These are phyloP conservation scores for Trachymyrmex cornetzi DNA, from an alignment of 1,140 invertebrate species.

Conservation along the genomic window DNA sequence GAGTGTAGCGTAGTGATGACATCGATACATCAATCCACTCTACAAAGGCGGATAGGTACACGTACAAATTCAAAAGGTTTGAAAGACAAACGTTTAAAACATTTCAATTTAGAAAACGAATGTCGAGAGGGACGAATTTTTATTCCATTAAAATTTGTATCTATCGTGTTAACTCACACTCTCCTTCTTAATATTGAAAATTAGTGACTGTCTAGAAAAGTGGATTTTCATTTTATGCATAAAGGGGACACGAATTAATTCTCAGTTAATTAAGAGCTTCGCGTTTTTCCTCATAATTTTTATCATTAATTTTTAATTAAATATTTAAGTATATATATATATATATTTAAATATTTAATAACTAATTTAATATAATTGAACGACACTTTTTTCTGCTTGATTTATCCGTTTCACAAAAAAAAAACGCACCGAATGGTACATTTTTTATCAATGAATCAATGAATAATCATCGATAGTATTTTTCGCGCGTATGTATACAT, in stretches of 20 bases:
- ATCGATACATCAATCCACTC: slow-evolving; percentile 26
- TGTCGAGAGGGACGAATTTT: background rate
- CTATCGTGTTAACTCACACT: background rate
- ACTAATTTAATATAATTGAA: no score
- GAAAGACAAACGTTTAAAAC: background rate
- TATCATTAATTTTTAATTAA: background rate
- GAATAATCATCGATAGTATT: no score
- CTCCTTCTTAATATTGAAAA: background rate
- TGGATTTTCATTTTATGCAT: background rate
- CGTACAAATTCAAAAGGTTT: slow-evolving; percentile 8
- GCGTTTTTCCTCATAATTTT: background rate
- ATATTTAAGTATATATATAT: background rate
- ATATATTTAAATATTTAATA: no score
- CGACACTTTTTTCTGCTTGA: no score
- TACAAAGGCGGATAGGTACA: background rate
- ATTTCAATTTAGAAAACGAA: slow-evolving; percentile 27
- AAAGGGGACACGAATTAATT: background rate
- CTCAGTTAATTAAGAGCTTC: background rate
- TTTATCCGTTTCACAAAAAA: no score
- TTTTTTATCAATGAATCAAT: no score
- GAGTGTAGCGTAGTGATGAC: slow-evolving; percentile 24
- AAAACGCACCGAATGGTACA: no score
- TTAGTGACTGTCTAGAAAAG: background rate
- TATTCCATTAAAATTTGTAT: slow-evolving; percentile 22
- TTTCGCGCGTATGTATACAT: no score